Conservation (phyloP, 2,888 invertebrate species). For the Drosophila ochracea region DNA sequence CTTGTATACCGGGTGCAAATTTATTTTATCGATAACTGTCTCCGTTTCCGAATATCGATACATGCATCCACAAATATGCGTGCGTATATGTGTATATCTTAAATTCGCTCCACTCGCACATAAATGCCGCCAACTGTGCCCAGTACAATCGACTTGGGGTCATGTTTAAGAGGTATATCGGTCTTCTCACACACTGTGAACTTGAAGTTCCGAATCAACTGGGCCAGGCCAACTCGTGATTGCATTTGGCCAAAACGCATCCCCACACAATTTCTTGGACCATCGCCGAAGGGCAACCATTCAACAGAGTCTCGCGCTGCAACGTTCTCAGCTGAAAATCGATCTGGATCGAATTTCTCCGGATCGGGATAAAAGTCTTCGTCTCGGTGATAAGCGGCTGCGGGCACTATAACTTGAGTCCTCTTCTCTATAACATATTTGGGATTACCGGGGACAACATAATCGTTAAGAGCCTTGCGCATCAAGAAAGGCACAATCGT, state of each 20-base stretch:
- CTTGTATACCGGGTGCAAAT: too few relatives aligned
- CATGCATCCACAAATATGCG: too few relatives aligned
- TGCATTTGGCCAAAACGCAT: constrained; percentile 83
- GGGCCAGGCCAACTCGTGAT: constrained; percentile 73
- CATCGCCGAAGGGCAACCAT: constrained; percentile 83
- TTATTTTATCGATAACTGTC: too few relatives aligned
- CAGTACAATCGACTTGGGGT: constrained; percentile 53
- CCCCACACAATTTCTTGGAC: constrained; percentile 83
- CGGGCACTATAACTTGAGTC: constrained; percentile 67
- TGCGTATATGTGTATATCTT: neutral
- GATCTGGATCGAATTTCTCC: constrained; percentile 87
- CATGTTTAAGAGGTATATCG: constrained; percentile 60
- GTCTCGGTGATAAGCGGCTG: constrained; percentile 87
- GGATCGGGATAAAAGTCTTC: constrained; percentile 86
- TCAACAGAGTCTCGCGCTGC: constrained; percentile 85
- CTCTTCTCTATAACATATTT: constrained; percentile 86
- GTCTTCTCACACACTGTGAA: constrained; percentile 69
- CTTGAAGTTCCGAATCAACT: constrained; percentile 74
- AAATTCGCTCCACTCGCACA: constrained; percentile 34
- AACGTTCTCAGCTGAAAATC: constrained; percentile 87
- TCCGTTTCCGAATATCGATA: too few relatives aligned
- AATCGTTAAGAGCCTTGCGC: constrained; percentile 86
- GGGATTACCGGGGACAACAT: constrained; percentile 86
- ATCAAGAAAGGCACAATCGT: constrained; percentile 86
- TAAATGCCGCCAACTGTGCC: constrained; percentile 54